Base-by-base conservation (phyloP, 2,888 invertebrate genomes). In the Zootermopsis nevadensis region DNA sequence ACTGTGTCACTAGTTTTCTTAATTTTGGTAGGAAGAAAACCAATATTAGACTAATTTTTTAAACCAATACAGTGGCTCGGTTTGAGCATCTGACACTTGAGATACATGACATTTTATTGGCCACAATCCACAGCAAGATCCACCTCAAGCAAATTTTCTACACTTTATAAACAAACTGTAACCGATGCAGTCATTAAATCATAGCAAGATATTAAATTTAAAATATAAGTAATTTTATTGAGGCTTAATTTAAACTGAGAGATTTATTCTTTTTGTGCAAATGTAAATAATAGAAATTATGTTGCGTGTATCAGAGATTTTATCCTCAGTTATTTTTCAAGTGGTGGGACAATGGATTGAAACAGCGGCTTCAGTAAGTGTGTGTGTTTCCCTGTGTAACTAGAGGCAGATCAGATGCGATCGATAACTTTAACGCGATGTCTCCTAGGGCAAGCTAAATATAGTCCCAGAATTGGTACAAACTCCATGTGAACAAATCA, bases 381-480 rank as follows among this genome's bases (percentile, higher is more conserved):
- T 60, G 27, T 60, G 60, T 27, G 4, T 60, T 60, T 55, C n/a
- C n/a, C n/a, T 60, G 60, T 60, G 60, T 27, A 0, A n/a, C 27
- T 60, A 27, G 60, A 60, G 2, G 60, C n/a, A 60, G 60, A 60
- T n/a, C 27, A n/a, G 15, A 27, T 60, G n/a, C 1, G 60, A 60
- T 60, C 60, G 60, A 60, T 60, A 6, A 6, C 7, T 60, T 60
- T 60, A 27, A n/a, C n/a, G 60, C 60, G 60, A 60, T 60, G 60
- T 60, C 60, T 27, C 60, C 60, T 60, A n/a, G 27, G 60, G 27
- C 3, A 60, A 27, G 60, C n/a, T n/a, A 60, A 60, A 60, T 60
- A 60, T 60, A n/a, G n/a, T 27, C 60, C 60, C 27, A 60, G n/a
- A n/a, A 60, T 60, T 60, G 60, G n/a, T 60, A 27, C 60, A 60